Conservation (phyloP, 2,888 invertebrate species). For the Eupsilia transversa region DNA sequence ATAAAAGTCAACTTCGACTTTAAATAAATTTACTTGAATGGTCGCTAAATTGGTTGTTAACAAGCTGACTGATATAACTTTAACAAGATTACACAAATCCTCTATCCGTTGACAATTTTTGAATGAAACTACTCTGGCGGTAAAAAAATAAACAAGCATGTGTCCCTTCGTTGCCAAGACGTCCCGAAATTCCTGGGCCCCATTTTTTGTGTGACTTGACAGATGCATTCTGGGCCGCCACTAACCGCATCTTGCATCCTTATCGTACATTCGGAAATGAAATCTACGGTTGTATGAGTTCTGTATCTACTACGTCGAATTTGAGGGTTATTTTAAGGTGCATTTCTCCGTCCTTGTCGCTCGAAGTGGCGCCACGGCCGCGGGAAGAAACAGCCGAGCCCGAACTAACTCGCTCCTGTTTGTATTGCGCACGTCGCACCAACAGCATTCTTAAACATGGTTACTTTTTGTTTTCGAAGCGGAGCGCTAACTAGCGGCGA, state of each 20-base stretch:
- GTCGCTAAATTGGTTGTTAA: slow-evolving; percentile 84
- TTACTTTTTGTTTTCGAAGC: slow-evolving; percentile 81
- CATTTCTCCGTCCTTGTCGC: slow-evolving; percentile 85
- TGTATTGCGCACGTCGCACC: slow-evolving; percentile 78
- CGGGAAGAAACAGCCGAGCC: slow-evolving; percentile 76
- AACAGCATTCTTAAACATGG: slow-evolving; percentile 84
- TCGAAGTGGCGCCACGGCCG: slow-evolving; percentile 85
- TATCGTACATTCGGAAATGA: slow-evolving; percentile 85
- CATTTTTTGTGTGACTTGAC: slow-evolving; percentile 88
- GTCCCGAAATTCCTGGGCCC: slow-evolving; percentile 89
- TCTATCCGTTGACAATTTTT: slow-evolving; percentile 88
- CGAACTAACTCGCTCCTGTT: slow-evolving; percentile 84
- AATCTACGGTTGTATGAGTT: slow-evolving; percentile 79
- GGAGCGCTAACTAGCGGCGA: slow-evolving; percentile 68
- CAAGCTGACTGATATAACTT: slow-evolving; percentile 81
- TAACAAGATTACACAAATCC: slow-evolving; percentile 90
- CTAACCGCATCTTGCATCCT: slow-evolving; percentile 89
- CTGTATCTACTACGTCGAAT: slow-evolving; percentile 82
- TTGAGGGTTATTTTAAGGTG: slow-evolving; percentile 88
- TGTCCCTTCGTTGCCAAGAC: slow-evolving; percentile 84
- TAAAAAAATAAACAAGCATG: slow-evolving; percentile 88
- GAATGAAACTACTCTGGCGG: slow-evolving; percentile 85
- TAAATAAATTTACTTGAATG: slow-evolving; percentile 72
- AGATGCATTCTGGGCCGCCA: slow-evolving; percentile 89
- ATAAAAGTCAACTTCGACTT: slow-evolving; percentile 77